Evolutionary conservation across 1,140 invertebrate genomes (phyloP), one percentile per base, ranked within the genome.

Genomic region (Copidosoma floridanum): DNA sequence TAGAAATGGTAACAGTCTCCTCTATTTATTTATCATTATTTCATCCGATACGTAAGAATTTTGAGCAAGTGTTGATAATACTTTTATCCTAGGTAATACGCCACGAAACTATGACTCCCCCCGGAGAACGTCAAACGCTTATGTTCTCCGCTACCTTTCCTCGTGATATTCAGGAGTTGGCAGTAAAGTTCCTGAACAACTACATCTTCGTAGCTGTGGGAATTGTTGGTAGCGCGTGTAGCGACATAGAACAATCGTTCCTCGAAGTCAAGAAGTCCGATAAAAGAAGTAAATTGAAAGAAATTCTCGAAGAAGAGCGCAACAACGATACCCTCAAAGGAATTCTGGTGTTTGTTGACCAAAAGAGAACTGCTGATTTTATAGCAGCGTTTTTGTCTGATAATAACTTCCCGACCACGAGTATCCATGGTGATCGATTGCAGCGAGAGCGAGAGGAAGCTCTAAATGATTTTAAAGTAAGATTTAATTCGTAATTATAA

Each of bases 61-160:
- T 44, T 11, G 20, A 44, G 32, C 8, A 44, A n/a, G n/a, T n/a
- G n/a, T n/a, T n/a, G n/a, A n/a, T n/a, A n/a, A n/a, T 21, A 23
- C 3, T 35, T 44, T 46, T 27, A 43, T 54, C 41, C 12, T 12
- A 63, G 55, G 26, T 57, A n/a, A 85, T 95, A 66, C 80, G 84
- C 8, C 86, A 93, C 70, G 67, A 84, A 6, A 87, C 86, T 1
- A 96, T 96, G 89, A 83, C 86, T 0, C 66, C 84, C 0, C 82
- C 83, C 29, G 82, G 74, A 3, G 74, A 91, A 26, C 82, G 93
- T 27, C 88, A 91, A 69, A 95, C 91, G 0, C 78, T 95, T 0
- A 95, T 97, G 93, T 97, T 97, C 69, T 94, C 91, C 2, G 95
- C 95, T 0, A 97, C 95, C 0, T 97, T 96, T 70, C 91, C 92